These are phyloP conservation scores for Xanthia icteritia DNA, from an alignment of 2,888 invertebrate species.

Conservation along the genomic window DNA sequence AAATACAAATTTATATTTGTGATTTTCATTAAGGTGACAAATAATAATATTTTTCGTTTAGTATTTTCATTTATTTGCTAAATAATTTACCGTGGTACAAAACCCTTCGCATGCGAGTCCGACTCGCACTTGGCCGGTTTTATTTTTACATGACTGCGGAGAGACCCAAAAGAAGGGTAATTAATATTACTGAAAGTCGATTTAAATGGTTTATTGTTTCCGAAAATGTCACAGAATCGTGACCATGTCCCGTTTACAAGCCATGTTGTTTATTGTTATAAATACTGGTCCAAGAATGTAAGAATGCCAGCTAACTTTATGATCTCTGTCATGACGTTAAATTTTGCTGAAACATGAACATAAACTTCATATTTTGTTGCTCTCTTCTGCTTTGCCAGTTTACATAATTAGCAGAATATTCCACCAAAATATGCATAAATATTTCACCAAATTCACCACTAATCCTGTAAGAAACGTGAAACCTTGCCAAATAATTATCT, in stretches of 20 bases:
- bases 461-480: background rate
- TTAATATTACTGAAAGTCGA: background rate
- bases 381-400: background rate
- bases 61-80: too few relatives aligned
- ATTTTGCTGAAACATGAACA: background rate
- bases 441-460: background rate
- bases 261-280: background rate
- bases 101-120: too few relatives aligned
- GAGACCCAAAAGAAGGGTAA: background rate
- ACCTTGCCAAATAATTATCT: slow-evolving; percentile 29
- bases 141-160: background rate
- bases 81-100: too few relatives aligned
- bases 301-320: background rate
- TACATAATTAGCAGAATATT: background rate
- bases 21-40: too few relatives aligned
- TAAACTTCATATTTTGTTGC: background rate
- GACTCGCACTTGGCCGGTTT: too few relatives aligned
- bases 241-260: background rate
- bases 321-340: background rate
- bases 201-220: background rate
- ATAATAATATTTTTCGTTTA: too few relatives aligned
- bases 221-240: background rate
- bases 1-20: too few relatives aligned
- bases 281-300: background rate
- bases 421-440: background rate